phyloP scores from a whole-genome alignment of 2,797 vertebrate species.

The Artibeus lituratus region DNA sequence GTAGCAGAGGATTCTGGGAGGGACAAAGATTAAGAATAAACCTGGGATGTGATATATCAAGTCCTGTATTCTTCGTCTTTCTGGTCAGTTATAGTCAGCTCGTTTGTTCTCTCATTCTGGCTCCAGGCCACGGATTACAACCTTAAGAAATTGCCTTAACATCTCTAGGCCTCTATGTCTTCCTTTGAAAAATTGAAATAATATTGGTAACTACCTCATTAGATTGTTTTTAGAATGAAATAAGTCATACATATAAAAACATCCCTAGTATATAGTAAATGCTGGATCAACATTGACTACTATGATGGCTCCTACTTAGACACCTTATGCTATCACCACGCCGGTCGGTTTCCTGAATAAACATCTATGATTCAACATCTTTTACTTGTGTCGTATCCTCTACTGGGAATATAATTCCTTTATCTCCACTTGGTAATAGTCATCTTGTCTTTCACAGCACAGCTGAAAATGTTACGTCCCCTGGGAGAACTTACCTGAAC shows the following conservation, averaged over 20 bases:
- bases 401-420: constrained; percentile 1
- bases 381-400: background rate
- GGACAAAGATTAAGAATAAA: constrained; percentile 46
- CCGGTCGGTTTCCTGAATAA: background rate
- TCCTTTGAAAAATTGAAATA: constrained; percentile 46
- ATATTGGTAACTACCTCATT: constrained; percentile 7
- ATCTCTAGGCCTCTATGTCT: constrained; percentile 38
- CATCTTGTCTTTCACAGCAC: constrained; percentile 33
- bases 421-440: background rate
- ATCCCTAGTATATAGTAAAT: constrained; percentile 23
- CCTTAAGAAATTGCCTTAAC: background rate
- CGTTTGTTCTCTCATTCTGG: constrained; percentile 38
- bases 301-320: background rate
- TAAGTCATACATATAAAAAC: constrained; percentile 15
- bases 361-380: background rate
- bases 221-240: constrained; percentile 47
- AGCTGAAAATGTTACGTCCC: constrained; percentile 26
- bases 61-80: background rate
- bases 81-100: background rate
- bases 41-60: background rate
- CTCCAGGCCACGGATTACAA: constrained; percentile 8
- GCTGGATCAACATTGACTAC: background rate
- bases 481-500: background rate
- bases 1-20: background rate
- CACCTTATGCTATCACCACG: background rate